A percentile compares a stretch with the other conserved stretches of the same genome.
These are phyloP conservation scores for Epicampocera succincta DNA, from an alignment of 2,888 invertebrate species.

Conservation along the genomic window DNA sequence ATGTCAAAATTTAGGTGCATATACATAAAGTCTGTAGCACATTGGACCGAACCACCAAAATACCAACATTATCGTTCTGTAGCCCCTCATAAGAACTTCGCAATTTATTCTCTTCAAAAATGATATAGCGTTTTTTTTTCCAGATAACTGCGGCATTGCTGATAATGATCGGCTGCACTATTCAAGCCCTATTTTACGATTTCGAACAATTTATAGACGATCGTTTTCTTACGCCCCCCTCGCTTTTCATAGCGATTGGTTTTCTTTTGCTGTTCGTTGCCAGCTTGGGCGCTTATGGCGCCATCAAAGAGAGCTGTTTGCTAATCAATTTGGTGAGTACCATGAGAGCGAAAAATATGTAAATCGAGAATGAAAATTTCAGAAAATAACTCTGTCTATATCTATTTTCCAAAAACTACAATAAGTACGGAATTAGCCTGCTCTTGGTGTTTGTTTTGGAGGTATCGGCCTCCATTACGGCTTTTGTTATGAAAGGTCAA, in stretches of 20 bases:
- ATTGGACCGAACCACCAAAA: no score
- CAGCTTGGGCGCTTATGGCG: constrained; percentile 95
- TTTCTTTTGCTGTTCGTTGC: constrained; percentile 92
- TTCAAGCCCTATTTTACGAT: constrained; percentile 87
- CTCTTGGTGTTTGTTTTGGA: constrained; percentile 90
- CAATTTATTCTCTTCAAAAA: no score
- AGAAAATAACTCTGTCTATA: not conserved
- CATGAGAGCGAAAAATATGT: not conserved
- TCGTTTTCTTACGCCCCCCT: constrained; percentile 90
- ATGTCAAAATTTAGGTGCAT: no score
- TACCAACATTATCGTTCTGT: no score
- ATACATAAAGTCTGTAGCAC: no score
- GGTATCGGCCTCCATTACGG: constrained; percentile 90
- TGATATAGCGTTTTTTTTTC: constrained; percentile 61
- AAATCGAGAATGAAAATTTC: no score
- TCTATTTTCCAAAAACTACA: not conserved
- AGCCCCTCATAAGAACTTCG: no score
- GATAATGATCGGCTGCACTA: constrained; percentile 87
- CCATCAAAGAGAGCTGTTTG: constrained; percentile 92
- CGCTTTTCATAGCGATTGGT: constrained; percentile 91
- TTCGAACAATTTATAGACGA: constrained; percentile 90
- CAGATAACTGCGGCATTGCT: constrained; percentile 89
- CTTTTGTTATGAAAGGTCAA: constrained; percentile 87
- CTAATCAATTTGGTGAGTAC: constrained; percentile 90
- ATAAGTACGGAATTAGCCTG: constrained; percentile 89